Evolutionary conservation across 2,113 vertebrate species (phyloP).

Genomic region (Spea bombifrons): DNA sequence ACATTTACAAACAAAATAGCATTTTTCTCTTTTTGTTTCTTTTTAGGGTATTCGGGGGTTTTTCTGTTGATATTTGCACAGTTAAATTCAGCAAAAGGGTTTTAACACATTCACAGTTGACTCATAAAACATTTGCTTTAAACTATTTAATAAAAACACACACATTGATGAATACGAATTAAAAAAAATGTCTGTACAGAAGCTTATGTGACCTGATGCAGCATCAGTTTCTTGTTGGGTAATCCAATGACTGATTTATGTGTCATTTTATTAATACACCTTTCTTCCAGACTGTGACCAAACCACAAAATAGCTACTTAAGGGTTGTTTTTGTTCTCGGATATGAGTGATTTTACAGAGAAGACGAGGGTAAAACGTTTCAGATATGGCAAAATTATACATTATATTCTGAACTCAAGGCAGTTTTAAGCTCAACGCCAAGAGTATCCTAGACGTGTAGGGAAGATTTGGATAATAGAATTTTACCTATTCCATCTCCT

Average conservation of each 20-base stretch:
- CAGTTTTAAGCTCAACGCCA: too few species aligned
- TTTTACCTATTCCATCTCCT: background rate
- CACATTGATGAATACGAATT: constrained; percentile 62
- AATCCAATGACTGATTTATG: background rate
- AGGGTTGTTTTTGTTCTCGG: too few species aligned
- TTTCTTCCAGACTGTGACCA: too few species aligned
- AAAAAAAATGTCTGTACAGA: constrained; percentile 66
- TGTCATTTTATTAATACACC: too few species aligned
- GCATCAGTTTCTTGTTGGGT: constrained; percentile 30
- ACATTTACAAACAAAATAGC: constrained; percentile 63
- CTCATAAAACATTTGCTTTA: constrained; percentile 60
- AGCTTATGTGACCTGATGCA: constrained; percentile 57
- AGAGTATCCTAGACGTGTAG: too few species aligned
- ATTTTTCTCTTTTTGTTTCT: constrained; percentile 36
- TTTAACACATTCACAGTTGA: constrained; percentile 62
- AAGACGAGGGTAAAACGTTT: too few species aligned
- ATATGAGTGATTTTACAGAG: too few species aligned
- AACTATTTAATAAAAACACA: constrained; percentile 56
- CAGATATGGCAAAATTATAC: too few species aligned
- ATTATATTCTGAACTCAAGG: too few species aligned
- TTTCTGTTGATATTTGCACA: constrained; percentile 30
- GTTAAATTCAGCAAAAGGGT: constrained; percentile 43
- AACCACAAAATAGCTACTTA: too few species aligned
- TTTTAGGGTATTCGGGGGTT: background rate
- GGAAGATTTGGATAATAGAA: background rate